These are phyloP conservation scores for Lasioglossum villosulum DNA, from an alignment of 2,888 invertebrate genomes.

Conservation along the genomic window DNA sequence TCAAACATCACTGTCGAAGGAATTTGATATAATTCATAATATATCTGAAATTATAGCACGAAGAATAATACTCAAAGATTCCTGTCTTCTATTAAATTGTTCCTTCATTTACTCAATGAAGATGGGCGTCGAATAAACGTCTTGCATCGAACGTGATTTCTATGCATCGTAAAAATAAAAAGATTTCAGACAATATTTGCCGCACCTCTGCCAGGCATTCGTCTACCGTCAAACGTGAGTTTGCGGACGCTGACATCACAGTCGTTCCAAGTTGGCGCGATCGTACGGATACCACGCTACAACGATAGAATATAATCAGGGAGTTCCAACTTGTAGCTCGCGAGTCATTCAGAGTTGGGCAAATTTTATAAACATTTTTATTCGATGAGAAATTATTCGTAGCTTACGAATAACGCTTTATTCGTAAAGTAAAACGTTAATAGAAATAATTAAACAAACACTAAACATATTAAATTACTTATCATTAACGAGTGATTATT, in stretches of 20 bases:
- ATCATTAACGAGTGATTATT: too few species aligned
- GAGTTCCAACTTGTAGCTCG: too few species aligned
- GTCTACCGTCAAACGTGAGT: constrained; percentile 29
- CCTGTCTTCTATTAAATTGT: background rate
- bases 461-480: too few species aligned
- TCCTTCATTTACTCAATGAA: background rate
- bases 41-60: background rate
- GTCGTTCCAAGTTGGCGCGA: constrained; percentile 45
- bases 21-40: background rate
- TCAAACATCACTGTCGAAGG: too few species aligned
- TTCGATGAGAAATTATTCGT: too few species aligned
- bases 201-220: background rate
- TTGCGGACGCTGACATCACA: constrained; percentile 47
- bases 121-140: background rate
- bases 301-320: background rate
- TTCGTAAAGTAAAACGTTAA: too few species aligned
- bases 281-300: constrained; percentile 7
- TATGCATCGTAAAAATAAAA: background rate
- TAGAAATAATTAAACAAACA: too few species aligned
- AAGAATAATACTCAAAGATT: background rate
- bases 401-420: too few species aligned
- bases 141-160: background rate
- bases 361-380: too few species aligned
- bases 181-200: background rate
- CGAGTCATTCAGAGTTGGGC: too few species aligned